These are phyloP conservation scores for Deroplatys truncata DNA, from an alignment of 2,888 invertebrate genomes.

Conservation along the genomic window DNA sequence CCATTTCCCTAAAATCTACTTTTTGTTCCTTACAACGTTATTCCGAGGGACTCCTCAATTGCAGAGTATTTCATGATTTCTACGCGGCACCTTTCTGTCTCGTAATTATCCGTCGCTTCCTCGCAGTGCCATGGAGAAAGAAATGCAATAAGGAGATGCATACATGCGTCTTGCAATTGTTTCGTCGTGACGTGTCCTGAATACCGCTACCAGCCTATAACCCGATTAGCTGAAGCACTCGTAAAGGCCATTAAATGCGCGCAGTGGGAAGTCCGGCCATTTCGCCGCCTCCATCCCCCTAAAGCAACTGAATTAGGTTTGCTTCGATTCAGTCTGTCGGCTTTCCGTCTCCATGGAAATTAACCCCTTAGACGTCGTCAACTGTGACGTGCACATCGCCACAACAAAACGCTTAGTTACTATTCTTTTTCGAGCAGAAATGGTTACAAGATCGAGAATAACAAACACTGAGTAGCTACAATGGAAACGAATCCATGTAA, in stretches of 20 bases:
- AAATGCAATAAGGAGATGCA: neutral
- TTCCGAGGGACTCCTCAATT: too few species aligned
- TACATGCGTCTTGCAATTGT: neutral
- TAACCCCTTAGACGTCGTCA: neutral
- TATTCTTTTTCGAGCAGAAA: neutral
- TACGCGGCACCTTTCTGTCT: neutral
- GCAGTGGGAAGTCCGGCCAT: neutral
- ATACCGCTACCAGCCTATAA: neutral
- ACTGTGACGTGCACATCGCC: neutral
- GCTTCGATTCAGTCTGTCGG: neutral
- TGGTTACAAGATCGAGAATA: too few species aligned
- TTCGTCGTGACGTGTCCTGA: neutral
- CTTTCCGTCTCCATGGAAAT: neutral
- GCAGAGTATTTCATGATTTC: too few species aligned
- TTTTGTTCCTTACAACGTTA: too few species aligned
- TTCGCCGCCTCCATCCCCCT: neutral
- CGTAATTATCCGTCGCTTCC: neutral
- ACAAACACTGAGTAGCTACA: too few species aligned
- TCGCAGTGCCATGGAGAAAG: neutral
- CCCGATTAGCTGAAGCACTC: neutral
- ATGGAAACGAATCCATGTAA: too few species aligned
- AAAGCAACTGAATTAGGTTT: neutral
- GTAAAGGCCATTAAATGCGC: neutral
- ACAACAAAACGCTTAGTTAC: neutral
- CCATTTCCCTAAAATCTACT: too few species aligned